A percentile compares a stretch with the other conserved stretches of the same genome.
Evolutionary conservation across 2,797 vertebrate species (phyloP).

Genomic region (Ibycter americanus): DNA sequence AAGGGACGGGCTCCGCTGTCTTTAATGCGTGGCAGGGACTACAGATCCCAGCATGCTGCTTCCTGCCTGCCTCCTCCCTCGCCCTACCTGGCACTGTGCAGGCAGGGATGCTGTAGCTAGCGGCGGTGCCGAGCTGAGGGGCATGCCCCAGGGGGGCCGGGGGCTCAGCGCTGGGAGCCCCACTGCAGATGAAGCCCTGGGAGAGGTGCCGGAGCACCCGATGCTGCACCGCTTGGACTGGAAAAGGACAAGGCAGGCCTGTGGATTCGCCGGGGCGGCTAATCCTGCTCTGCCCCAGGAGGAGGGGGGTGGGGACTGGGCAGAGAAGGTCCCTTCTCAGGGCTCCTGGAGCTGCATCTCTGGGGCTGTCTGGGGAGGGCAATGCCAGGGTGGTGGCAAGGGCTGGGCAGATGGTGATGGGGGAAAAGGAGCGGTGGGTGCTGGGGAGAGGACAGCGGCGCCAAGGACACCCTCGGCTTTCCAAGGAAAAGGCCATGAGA

Average conservation of each 20-base stretch:
- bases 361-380: background rate
- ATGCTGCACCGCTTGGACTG: background rate
- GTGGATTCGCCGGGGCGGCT: background rate
- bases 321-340: background rate
- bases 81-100: background rate
- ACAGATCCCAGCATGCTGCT: slow-evolving; percentile 57
- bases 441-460: background rate
- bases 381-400: background rate
- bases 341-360: background rate
- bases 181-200: background rate
- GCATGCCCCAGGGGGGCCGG: background rate
- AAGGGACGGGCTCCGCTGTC: background rate
- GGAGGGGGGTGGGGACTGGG: background rate
- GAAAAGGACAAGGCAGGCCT: slow-evolving; percentile 49
- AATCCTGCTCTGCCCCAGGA: background rate
- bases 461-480: background rate
- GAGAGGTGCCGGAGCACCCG: background rate
- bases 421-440: background rate
- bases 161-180: background rate
- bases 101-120: slow-evolving; percentile 25
- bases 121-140: background rate
- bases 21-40: background rate
- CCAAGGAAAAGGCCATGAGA: background rate
- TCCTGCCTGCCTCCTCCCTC: background rate
- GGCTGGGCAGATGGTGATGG: background rate